Evolutionary conservation across 2,888 invertebrate species (phyloP), one percentile per base, ranked within the genome.

Genomic region (Trissoscelio sp.): DNA sequence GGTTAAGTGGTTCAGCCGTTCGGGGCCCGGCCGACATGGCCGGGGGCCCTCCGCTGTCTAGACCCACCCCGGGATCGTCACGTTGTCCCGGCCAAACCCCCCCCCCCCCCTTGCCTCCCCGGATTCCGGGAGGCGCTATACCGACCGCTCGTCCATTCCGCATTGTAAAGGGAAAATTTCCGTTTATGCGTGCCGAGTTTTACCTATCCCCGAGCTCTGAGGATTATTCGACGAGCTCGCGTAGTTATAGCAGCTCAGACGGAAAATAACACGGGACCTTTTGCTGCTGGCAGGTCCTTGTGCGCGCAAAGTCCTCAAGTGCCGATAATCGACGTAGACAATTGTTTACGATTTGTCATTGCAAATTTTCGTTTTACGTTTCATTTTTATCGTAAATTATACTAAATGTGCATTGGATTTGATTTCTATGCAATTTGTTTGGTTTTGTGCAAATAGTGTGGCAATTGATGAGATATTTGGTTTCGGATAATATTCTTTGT

Each of bases 101-200:
- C 6, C 3, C 18, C 3, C 12, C 22, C 62, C 22, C 28, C 44
- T 51, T 18, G 44, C 20, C 22, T 22, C 34, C n/a, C n/a, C n/a
- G n/a, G 22, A 31, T 31, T 70, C 64, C 48, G 39, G 64, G 64
- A 77, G 69, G 60, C 84, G 79, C 82, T 85, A 85, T 88, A 89
- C 89, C 88, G 89, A 88, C 87, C 89, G 85, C 85, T 86, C 79
- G 62, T 80, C 88, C 86, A 88, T 89, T 90, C 87, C 89, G 90
- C 88, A 91, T 91, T 91, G 91, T 91, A 90, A 90, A 90, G 88
- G 87, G 88, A 89, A 91, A 91, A 90, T 91, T 90, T 90, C 87
- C 87, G 89, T 89, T 89, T 88, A 86, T 86, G 86, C 88, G 86
- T 83, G 57, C 80, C 85, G 85, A 86, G 86, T 85, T 87, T 86